These are phyloP conservation scores for Aradophagus sp. DNA, from an alignment of 1,140 invertebrate genomes.

Conservation along the genomic window DNA sequence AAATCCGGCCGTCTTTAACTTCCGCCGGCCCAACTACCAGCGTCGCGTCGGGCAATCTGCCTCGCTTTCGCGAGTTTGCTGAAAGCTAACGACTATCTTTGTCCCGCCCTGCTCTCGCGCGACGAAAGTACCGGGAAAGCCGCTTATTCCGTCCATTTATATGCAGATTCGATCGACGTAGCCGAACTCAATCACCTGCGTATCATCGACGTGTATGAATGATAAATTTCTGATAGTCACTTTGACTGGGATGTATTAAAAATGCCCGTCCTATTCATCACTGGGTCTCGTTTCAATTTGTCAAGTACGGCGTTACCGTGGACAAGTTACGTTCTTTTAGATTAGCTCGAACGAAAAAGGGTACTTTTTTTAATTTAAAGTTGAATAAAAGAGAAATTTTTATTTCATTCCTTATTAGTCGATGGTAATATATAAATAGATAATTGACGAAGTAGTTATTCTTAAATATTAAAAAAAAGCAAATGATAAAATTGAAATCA, in stretches of 20 bases:
- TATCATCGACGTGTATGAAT: conserved; percentile 40
- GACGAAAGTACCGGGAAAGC: conserved; percentile 38
- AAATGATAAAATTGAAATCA: too few relatives aligned
- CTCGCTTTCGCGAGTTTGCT: too few relatives aligned
- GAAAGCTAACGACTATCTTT: conserved; percentile 21
- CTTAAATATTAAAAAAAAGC: too few relatives aligned
- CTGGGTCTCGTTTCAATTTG: not conserved
- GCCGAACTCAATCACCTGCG: conserved; percentile 33
- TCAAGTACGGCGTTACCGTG: too few relatives aligned
- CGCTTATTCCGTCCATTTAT: conserved; percentile 66
- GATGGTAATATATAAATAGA: too few relatives aligned
- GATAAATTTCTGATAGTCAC: conserved; percentile 28
- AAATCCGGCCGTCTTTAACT: conserved; percentile 48
- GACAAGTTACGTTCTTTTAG: too few relatives aligned
- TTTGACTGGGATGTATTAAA: conserved; percentile 15
- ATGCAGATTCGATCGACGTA: conserved; percentile 63
- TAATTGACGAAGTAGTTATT: too few relatives aligned
- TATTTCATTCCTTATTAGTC: too few relatives aligned
- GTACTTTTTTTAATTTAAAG: too few relatives aligned
- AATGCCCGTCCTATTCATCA: not conserved
- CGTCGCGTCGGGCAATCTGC: too few relatives aligned
- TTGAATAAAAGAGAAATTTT: too few relatives aligned
- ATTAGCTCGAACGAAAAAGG: too few relatives aligned
- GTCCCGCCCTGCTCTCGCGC: conserved; percentile 2
- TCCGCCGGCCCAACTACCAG: conserved; percentile 45